Evolutionary conservation across 2,113 vertebrate genomes (phyloP), one percentile per base, ranked within the genome.

Genomic region (Rousettus leschenaultii): DNA sequence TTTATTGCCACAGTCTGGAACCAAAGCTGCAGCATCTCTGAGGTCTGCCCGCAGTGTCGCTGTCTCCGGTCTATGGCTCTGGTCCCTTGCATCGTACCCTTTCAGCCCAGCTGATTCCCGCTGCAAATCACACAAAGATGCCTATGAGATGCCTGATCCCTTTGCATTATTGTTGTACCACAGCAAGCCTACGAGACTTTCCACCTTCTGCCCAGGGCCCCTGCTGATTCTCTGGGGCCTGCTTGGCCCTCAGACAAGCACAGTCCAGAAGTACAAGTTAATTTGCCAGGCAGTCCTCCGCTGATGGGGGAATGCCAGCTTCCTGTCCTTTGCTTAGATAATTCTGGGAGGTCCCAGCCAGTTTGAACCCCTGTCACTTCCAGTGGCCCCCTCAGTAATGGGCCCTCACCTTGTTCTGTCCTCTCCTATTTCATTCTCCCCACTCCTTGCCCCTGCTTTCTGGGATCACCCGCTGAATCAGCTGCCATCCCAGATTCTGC

Each of bases 111-210:
- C 88, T 63, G 63, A 24, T 43, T 86, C 95, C 30, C 66, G 40
- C 38, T 71, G 14, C 63, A 95, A 55, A 38, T 63, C 15, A 40
- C 40, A 28, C 24, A 15, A 57, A 70, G n/a, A 30, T 6, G 6
- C 19, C 28, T n/a, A 33, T 43, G 24, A 35, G 33, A 21, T 48
- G 45, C 78, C 63, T 12, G 9, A 24, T 26, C 45, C 19, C 1
- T 14, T 26, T 35, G 2, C 14, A 0, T 16, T 33, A 19, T 18
- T 2, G 0, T 11, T 33, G 0, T n/a, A 26, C 38, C 7, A 13
- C 63, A 3, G 30, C 30, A 53, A 7, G 22, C 13, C 13, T 3
- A 3, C 2, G 33, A 19, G 30, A 16, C 35, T 45, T 51, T 12
- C 3, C 22, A 2, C n/a, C n/a, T 65, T 75, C 12, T n/a, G 21